phyloP scores from a whole-genome alignment of 2,888 invertebrate genomes.

The Biston betularia region DNA sequence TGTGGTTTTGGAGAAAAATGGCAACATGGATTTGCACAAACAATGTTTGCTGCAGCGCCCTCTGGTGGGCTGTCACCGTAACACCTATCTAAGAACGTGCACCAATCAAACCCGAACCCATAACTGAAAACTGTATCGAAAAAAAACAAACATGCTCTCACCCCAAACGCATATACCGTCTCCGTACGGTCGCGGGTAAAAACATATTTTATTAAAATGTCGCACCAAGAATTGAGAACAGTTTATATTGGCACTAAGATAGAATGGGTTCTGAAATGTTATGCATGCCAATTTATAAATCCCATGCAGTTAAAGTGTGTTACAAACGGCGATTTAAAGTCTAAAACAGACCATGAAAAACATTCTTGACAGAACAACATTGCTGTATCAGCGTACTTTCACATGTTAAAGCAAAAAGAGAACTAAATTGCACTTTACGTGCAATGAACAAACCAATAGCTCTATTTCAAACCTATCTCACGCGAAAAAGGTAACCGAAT shows the following conservation, averaged over 20 bases:
- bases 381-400: constrained; percentile 21
- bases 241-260: constrained; percentile 2
- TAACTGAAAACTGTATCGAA: no score
- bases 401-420: constrained; percentile 32
- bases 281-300: not conserved
- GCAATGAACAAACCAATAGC: constrained; percentile 33
- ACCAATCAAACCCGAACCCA: no score
- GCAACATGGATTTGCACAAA: no score
- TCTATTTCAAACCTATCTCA: constrained; percentile 37
- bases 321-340: constrained; percentile 9
- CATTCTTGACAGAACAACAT: constrained; percentile 25
- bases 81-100: no score
- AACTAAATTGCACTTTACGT: constrained; percentile 36
- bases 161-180: no score
- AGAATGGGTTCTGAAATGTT: not conserved
- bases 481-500: constrained; percentile 36
- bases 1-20: no score
- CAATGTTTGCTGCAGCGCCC: no score
- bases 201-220: not conserved
- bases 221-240: not conserved
- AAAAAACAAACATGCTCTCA: no score
- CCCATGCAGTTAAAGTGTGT: constrained; percentile 4
- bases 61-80: no score
- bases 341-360: constrained; percentile 26
- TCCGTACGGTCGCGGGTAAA: no score